Evolutionary conservation across 2,113 vertebrate genomes (phyloP).

Genomic region (Oxyruncus cristatus): DNA sequence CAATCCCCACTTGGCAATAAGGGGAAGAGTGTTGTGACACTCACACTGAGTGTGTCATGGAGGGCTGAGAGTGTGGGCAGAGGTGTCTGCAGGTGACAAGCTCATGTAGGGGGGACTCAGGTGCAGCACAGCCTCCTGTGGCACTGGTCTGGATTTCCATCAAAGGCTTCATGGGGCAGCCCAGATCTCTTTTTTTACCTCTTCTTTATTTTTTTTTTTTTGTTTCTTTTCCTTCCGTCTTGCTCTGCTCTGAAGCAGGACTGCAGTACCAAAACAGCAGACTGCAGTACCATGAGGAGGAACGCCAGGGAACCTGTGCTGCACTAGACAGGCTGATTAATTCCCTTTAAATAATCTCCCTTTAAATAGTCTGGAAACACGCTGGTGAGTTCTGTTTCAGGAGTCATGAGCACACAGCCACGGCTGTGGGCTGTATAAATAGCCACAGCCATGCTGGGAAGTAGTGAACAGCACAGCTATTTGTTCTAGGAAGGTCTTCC

Average conservation of each 20-base stretch:
- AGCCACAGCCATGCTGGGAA: conserved; percentile 12
- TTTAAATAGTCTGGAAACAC: conserved; percentile 52
- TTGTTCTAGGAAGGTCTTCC: background rate
- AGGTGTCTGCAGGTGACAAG: background rate
- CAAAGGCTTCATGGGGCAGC: background rate
- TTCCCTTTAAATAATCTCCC: conserved; percentile 51
- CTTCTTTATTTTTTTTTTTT: background rate
- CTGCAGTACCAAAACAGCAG: background rate
- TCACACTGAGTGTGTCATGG: background rate
- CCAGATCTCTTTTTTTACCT: background rate
- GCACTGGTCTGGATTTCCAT: background rate
- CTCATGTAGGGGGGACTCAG: rapidly evolving
- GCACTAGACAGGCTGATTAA: conserved; percentile 45
- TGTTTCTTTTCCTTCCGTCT: background rate
- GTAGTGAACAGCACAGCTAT: background rate
- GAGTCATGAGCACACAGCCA: background rate
- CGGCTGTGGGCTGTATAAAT: background rate
- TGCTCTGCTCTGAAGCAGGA: background rate
- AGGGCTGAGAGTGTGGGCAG: background rate
- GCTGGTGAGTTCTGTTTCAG: conserved; percentile 26
- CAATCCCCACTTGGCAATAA: background rate
- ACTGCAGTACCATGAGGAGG: background rate
- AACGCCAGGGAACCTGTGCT: background rate
- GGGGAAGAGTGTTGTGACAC: background rate
- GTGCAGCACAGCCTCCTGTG: background rate